These are phyloP conservation scores for Scaptomyza flava DNA, from an alignment of 2,888 invertebrate species.

Conservation along the genomic window DNA sequence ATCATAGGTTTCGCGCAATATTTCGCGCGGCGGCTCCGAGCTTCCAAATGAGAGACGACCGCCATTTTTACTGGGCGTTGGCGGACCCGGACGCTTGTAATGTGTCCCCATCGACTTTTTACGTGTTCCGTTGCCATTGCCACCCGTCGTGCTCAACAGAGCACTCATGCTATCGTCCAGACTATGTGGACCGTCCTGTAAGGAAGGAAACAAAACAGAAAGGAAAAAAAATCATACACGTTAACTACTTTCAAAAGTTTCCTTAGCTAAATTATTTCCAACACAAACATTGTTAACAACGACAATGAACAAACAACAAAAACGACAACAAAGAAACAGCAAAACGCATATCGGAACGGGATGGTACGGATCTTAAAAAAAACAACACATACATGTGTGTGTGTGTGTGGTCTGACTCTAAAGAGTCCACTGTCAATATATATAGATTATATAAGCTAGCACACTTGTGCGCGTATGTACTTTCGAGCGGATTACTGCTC, in stretches of 20 bases:
- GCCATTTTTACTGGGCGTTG: conserved; percentile 93
- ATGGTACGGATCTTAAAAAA: background rate
- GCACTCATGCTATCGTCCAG: conserved; percentile 83
- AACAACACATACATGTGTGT: conserved; percentile 1
- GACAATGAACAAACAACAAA: conserved; percentile 9
- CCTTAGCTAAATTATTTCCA: too few relatives aligned
- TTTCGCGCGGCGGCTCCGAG: conserved; percentile 85
- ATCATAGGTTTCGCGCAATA: conserved; percentile 86
- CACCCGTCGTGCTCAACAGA: conserved; percentile 81
- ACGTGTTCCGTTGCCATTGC: conserved; percentile 80
- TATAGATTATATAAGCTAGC: background rate
- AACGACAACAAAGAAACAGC: conserved; percentile 6
- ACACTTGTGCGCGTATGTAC: background rate
- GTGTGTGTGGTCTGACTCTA: background rate
- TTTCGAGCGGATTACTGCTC: conserved; percentile 1
- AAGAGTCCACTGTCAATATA: background rate
- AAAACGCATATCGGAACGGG: conserved; percentile 17
- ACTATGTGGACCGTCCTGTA: conserved; percentile 76
- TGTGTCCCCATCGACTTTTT: conserved; percentile 88
- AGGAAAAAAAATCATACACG: background rate
- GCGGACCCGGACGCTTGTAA: conserved; percentile 94
- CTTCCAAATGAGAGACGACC: conserved; percentile 88
- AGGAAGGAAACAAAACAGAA: conserved; percentile 4
- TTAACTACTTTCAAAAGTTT: conserved; percentile 1
- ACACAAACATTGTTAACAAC: background rate